phyloP scores from a whole-genome alignment of 2,888 invertebrate genomes.

The Calliopum simillimum region DNA sequence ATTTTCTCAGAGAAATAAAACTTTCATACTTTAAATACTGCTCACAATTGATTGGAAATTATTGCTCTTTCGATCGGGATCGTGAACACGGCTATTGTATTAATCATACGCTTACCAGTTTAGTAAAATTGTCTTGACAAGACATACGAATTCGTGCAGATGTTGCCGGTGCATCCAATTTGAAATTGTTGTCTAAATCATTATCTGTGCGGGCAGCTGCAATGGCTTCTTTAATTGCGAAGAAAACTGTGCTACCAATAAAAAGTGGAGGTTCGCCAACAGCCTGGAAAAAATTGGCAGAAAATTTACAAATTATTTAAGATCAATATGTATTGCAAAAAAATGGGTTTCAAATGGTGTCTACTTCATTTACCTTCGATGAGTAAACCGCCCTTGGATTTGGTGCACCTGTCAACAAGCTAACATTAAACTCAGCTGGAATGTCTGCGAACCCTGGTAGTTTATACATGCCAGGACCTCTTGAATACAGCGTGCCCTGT shows the following conservation, averaged over 20 bases:
- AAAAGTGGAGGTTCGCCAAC: conserved; percentile 96
- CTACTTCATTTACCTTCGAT: conserved; percentile 79
- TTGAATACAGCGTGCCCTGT: conserved; percentile 81
- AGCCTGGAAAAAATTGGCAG: conserved; percentile 73
- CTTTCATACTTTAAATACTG: too few relatives aligned
- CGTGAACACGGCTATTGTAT: too few relatives aligned
- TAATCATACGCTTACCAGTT: too few relatives aligned
- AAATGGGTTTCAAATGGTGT: not conserved
- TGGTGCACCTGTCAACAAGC: conserved; percentile 87
- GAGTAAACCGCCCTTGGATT: conserved; percentile 94
- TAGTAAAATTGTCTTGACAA: conserved; percentile 85
- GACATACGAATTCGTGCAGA: conserved; percentile 90
- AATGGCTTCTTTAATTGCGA: conserved; percentile 91
- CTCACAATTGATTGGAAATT: too few relatives aligned
- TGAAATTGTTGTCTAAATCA: conserved; percentile 71
- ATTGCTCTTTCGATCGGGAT: too few relatives aligned
- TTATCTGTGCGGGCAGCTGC: conserved; percentile 81
- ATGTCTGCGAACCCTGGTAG: conserved; percentile 93
- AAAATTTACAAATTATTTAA: not conserved
- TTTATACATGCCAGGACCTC: conserved; percentile 95
- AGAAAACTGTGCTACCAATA: conserved; percentile 87
- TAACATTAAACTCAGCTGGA: conserved; percentile 92
- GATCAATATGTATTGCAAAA: too few relatives aligned
- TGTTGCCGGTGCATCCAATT: conserved; percentile 87
- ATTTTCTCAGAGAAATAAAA: too few relatives aligned